A percentile compares a stretch with the other conserved stretches of the same genome.
These are phyloP conservation scores for Muraenolepis orangiensis DNA, from an alignment of 2,797 vertebrate genomes.

Conservation along the genomic window DNA sequence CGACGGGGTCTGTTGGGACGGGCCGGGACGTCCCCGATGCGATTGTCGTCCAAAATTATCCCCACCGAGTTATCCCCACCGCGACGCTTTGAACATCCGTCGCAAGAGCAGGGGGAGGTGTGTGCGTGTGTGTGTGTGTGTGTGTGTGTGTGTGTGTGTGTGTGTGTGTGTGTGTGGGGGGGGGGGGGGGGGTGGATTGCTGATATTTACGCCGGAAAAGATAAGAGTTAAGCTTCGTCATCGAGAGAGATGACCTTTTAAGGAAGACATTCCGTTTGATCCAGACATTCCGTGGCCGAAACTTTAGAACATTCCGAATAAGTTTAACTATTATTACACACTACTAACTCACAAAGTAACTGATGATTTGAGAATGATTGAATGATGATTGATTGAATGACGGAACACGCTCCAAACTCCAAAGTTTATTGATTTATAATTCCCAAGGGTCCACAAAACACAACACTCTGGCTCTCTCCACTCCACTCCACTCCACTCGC, in stretches of 20 bases:
- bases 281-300: too few relatives aligned
- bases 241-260: conserved; percentile 6
- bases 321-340: too few relatives aligned
- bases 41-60: conserved; percentile 53
- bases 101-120: conserved; percentile 55
- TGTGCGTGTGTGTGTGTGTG: too few relatives aligned
- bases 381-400: too few relatives aligned
- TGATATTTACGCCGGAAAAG: conserved; percentile 36
- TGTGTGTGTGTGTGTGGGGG: too few relatives aligned
- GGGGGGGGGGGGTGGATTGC: conserved; percentile 60
- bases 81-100: conserved; percentile 50
- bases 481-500: conserved; percentile 12
- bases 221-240: conserved; percentile 46
- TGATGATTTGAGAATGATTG: too few relatives aligned
- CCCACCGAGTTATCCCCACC: conserved; percentile 59
- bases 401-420: not conserved
- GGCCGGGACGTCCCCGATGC: conserved; percentile 45
- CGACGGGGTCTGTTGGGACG: conserved; percentile 64
- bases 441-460: conserved; percentile 34
- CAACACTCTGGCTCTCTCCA: too few relatives aligned
- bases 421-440: conserved; percentile 11
- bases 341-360: too few relatives aligned
- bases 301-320: too few relatives aligned
- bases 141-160: too few relatives aligned
- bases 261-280: not conserved